Evolutionary conservation across 2,888 invertebrate species (phyloP).

Genomic region (Pinctada fucata): DNA sequence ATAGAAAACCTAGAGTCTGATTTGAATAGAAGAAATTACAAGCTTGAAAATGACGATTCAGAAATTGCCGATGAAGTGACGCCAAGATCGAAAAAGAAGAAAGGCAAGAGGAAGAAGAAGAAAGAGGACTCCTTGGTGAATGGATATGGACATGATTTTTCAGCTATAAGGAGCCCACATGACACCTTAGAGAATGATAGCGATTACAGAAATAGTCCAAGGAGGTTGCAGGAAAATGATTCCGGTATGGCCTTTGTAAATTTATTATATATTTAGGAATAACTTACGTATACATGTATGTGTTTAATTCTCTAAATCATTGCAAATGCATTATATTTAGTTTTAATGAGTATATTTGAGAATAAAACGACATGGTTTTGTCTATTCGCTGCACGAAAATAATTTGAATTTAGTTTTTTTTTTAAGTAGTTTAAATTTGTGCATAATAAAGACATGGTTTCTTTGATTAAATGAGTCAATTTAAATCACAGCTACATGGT

Average conservation of each 20-base stretch:
- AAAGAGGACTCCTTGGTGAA: conserved; percentile 16
- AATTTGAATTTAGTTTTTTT: too few relatives aligned
- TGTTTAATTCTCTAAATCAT: too few relatives aligned
- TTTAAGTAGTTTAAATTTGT: too few relatives aligned
- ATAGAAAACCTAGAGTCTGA: conserved; percentile 17
- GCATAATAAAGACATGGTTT: too few relatives aligned
- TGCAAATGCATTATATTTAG: too few relatives aligned
- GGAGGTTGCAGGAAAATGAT: conserved; percentile 1
- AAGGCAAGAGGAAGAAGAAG: conserved; percentile 33
- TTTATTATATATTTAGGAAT: too few relatives aligned
- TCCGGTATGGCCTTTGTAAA: not conserved
- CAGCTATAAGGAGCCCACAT: conserved; percentile 24
- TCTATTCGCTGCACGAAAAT: too few relatives aligned
- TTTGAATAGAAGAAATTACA: conserved; percentile 21
- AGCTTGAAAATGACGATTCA: conserved; percentile 13
- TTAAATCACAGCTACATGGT: too few relatives aligned
- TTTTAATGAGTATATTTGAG: too few relatives aligned
- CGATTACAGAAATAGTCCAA: conserved; percentile 2
- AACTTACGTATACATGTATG: too few relatives aligned
- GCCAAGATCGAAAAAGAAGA: conserved; percentile 33
- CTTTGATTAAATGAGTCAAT: too few relatives aligned
- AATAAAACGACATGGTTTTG: too few relatives aligned
- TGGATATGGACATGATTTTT: conserved; percentile 32
- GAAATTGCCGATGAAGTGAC: conserved; percentile 15
- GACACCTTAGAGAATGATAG: conserved; percentile 1